Conservation (phyloP, 37 sponge, comb jelly and placozoan species). For the Haliclona indistincta region DNA sequence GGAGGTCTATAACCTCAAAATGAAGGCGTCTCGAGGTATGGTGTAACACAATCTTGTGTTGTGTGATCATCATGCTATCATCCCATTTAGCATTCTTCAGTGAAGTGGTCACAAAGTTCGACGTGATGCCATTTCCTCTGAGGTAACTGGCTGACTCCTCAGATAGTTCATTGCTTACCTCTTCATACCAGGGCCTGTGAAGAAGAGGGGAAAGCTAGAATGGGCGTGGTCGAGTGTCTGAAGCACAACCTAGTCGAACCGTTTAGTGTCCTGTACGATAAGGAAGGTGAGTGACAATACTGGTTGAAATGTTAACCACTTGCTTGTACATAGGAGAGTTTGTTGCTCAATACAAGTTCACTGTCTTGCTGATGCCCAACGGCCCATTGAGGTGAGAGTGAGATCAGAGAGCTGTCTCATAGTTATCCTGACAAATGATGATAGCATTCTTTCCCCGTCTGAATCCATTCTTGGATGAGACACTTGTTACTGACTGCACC, state of each 20-base stretch:
- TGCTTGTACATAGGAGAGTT: slow-evolving; percentile 65
- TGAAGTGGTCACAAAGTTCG: slow-evolving; percentile 84
- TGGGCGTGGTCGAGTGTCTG: slow-evolving; percentile 96
- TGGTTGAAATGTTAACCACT: not conserved
- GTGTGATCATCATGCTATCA: not conserved
- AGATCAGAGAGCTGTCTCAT: not conserved
- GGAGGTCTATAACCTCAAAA: slow-evolving; percentile 86
- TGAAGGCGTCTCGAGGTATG: slow-evolving; percentile 90
- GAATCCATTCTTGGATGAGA: no score
- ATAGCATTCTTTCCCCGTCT: no score
- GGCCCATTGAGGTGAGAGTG: slow-evolving; percentile 70
- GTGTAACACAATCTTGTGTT: not conserved
- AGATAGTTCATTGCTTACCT: no score
- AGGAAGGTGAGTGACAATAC: slow-evolving; percentile 60
- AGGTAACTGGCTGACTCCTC: no score
- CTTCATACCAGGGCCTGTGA: slow-evolving; percentile 81
- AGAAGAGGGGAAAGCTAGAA: slow-evolving; percentile 92
- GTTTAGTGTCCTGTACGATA: slow-evolving; percentile 92
- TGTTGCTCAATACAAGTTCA: slow-evolving; percentile 97
- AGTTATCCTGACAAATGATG: no score
- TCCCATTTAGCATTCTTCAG: slow-evolving; percentile 82
- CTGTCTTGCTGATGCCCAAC: slow-evolving; percentile 92
- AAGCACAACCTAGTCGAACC: slow-evolving; percentile 95
- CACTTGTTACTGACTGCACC: no score
- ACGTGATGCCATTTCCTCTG: slow-evolving; percentile 81